phyloP scores from a whole-genome alignment of 2,797 vertebrate genomes.

The Liparis tanakae region DNA sequence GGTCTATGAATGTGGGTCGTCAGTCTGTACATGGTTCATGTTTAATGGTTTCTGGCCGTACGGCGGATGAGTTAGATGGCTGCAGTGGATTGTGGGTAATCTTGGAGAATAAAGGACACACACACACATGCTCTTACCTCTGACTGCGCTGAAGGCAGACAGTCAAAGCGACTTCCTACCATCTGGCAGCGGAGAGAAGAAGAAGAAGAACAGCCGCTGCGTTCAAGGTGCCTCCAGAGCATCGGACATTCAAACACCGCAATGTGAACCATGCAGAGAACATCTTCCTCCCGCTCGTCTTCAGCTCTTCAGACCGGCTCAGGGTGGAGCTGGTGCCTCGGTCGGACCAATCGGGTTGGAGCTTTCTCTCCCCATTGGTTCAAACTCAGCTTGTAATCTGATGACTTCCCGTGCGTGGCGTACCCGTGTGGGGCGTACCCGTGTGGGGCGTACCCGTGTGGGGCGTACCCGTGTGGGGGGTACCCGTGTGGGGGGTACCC shows the following conservation, averaged over 20 bases:
- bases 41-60: neutral
- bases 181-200: conserved; percentile 69
- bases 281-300: no score
- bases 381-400: no score
- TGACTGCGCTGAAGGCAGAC: conserved; percentile 79
- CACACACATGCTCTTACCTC: conserved; percentile 78
- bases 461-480: no score
- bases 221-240: neutral
- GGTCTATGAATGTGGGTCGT: no score
- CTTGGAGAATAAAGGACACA: neutral
- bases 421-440: no score
- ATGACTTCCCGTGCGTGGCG: no score
- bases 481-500: no score
- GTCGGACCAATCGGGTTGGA: no score
- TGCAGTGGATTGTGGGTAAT: neutral
- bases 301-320: no score
- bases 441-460: no score
- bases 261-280: neutral
- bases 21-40: neutral
- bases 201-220: conserved; percentile 29
- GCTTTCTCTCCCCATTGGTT: no score
- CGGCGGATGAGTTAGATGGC: neutral
- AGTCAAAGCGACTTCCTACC: conserved; percentile 83
- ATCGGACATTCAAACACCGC: neutral
- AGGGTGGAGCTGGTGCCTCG: no score